Base-by-base conservation (phyloP, 2,113 vertebrate species). In the Felis catus region DNA sequence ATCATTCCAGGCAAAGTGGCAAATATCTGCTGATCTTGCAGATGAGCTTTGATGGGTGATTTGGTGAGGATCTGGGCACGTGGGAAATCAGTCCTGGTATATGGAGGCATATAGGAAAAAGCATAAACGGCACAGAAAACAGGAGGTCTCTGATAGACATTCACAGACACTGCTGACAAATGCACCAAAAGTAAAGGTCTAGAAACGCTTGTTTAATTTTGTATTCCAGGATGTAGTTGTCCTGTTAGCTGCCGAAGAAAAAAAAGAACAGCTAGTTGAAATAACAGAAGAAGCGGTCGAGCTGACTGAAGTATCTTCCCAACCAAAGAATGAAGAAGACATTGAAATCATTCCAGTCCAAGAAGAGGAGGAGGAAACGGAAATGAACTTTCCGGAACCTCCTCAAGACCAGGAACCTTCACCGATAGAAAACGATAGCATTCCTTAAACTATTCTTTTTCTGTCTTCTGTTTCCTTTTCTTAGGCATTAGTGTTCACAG, bases 371-470 rank as follows among this genome's bases (percentile, higher is more conserved):
- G 97, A 97, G 68, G 94, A 88, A 92, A 25, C 66, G 48, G 98
- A 97, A 92, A 27, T 53, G 33, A 97, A 94, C 18, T 98, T 98
- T 13, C 96, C 97, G 66, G 97, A 97, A n/a, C 97, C 97, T 78
- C 98, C 97, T 2, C 94, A 93, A 53, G 97, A 98, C 2, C 87
- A 95, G 68, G 97, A 91, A 91, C 33, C 88, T 21, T 76, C 51
- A 45, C 94, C 97, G 68, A 5, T 63, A 48, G 97, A 97, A 79
- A 92, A 89, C 1, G 93, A 95, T 2, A 51, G 61, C 7, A 19
- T 3, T 31, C 91, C 97, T 95, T 98, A 94, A 97, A 16, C 12
- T 7, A 14, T 3, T 31, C 18, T 29, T 91, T 53, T 84, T 39
- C 63, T 73, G 21, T 66, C 48, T 81, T 63, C 31, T 41, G n/a